These are phyloP conservation scores for Drosophila willistoni DNA, from an alignment of 1,140 invertebrate species.

Conservation along the genomic window DNA sequence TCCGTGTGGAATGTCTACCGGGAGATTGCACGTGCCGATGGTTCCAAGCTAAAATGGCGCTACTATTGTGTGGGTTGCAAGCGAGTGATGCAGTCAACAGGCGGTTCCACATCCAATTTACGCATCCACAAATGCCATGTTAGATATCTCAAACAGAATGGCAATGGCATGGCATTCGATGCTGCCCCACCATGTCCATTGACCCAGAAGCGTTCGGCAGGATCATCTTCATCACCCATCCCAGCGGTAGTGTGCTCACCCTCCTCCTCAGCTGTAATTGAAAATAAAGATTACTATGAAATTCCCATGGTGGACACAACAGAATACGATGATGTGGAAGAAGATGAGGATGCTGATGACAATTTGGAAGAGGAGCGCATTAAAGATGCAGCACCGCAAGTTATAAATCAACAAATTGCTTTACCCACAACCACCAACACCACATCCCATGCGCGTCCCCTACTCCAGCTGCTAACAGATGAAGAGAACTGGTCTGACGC, in stretches of 20 bases:
- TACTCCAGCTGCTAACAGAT: constrained; percentile 62
- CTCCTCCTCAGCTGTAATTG: constrained; percentile 18
- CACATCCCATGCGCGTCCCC: constrained; percentile 33
- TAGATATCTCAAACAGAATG: constrained; percentile 49
- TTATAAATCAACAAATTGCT: not conserved
- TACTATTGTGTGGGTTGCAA: constrained; percentile 63
- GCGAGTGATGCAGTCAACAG: constrained; percentile 68
- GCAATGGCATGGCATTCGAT: not conserved
- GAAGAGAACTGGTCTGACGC: constrained; percentile 48
- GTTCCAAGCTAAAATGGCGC: constrained; percentile 60
- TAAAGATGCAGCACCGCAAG: not conserved
- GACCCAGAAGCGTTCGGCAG: not conserved
- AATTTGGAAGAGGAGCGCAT: not conserved
- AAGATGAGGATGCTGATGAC: constrained; percentile 26
- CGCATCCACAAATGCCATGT: constrained; percentile 70
- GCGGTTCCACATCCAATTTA: constrained; percentile 65
- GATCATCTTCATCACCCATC: not conserved
- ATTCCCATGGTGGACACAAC: not conserved
- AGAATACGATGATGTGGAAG: constrained; percentile 30
- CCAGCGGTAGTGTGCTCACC: not conserved
- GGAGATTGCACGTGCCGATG: constrained; percentile 58
- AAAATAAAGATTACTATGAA: constrained; percentile 37
- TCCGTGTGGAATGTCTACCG: constrained; percentile 67
- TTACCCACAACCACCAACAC: not conserved
- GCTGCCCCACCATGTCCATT: not conserved